Evolutionary conservation across 2,888 invertebrate species (phyloP), one percentile per base, ranked within the genome.

Genomic region (Nemotelus pantherinus): DNA sequence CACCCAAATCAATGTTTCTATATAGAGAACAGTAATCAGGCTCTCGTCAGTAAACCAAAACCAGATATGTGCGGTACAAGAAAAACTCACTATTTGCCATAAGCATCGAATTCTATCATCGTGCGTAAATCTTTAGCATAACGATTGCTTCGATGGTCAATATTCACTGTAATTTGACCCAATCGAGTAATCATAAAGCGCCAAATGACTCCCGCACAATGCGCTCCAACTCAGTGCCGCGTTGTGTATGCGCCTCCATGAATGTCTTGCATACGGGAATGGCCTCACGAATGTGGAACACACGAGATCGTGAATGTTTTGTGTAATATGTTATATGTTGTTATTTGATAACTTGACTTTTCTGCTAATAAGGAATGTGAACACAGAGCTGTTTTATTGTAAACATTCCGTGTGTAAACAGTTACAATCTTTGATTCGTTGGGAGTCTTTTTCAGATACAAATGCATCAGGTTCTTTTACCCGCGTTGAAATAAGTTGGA

Each of bases 111-210:
- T 25, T 25, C 25, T 0, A 25, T 25, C 9, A 53, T 41, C 55
- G 57, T 44, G 71, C 71, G 55, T 71, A 71, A 71, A 71, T 71
- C 71, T 71, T 71, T 71, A 10, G 43, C 55, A 71, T 71, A 71
- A 71, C 43, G 71, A 71, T 57, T 44, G 41, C 57, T 41, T 71
- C 44, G 57, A 71, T 71, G 53, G 55, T n/a, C 71, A 55, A 71
- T 55, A 55, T 55, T 57, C 55, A 55, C 71, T 44, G 71, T 57
- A 71, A 71, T 71, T 71, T 43, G 71, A 71, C 55, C 43, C 41
- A 57, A 71, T 71, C 71, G 55, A 48, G 25, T 25, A 25, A 25
- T 53, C 39, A 44, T 10, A 57, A 71, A 71, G 71, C 71, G 71
- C 71, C 71, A 71, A 53, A 55, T 55, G 55, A 71, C 53, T 71